Conservation (phyloP, 1,140 invertebrate genomes). For the Heterodera carotae region DNA sequence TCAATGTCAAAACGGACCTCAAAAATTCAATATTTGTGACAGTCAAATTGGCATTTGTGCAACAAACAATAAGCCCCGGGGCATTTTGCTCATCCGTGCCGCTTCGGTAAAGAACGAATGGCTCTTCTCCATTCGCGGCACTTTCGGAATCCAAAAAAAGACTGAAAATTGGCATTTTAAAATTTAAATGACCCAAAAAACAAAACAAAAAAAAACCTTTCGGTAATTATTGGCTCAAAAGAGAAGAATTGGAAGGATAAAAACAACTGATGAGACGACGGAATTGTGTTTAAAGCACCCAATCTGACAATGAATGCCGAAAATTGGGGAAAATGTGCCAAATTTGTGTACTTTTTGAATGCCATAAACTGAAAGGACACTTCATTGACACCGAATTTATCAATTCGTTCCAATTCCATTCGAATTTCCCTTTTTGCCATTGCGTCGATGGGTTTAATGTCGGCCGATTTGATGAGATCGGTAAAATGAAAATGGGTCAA, state of each 20-base stretch:
- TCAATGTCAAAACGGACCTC: constrained; percentile 34
- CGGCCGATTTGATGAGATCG: not conserved
- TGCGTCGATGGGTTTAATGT: not conserved
- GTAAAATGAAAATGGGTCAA: constrained; percentile 10
- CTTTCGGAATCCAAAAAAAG: constrained; percentile 1
- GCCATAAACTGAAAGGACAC: constrained; percentile 46
- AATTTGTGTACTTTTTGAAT: constrained; percentile 34
- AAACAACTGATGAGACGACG: constrained; percentile 28
- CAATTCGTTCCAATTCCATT: constrained; percentile 26
- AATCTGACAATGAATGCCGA: constrained; percentile 32
- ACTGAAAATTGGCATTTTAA: constrained; percentile 9
- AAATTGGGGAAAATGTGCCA: constrained; percentile 8
- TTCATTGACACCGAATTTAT: constrained; percentile 37
- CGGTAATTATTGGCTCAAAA: constrained; percentile 42
- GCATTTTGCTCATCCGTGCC: not conserved
- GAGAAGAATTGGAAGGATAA: constrained; percentile 53
- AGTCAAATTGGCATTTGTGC: not conserved
- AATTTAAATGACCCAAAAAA: not conserved
- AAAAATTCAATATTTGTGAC: no score
- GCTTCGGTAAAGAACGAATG: not conserved
- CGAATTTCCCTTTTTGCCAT: constrained; percentile 6
- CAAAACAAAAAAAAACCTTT: constrained; percentile 41
- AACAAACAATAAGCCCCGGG: constrained; percentile 11
- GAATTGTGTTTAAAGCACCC: constrained; percentile 13
- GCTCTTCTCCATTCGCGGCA: constrained; percentile 19